Evolutionary conservation across 2,113 vertebrate species (phyloP).

Genomic region (Leptocoma aspasia): DNA sequence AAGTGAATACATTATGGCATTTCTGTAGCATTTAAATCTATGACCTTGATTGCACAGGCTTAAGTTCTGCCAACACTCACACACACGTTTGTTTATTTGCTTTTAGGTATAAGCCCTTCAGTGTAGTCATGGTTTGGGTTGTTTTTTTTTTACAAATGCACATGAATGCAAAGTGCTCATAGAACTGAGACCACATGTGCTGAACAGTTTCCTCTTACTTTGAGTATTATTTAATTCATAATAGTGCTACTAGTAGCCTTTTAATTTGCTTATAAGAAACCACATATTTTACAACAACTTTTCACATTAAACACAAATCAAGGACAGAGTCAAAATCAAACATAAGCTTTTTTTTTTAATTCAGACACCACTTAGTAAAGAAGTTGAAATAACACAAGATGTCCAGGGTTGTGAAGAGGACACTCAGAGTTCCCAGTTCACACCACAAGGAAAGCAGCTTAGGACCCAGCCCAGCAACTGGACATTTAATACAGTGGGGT

Average conservation of each 20-base stretch:
- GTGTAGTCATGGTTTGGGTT: background rate
- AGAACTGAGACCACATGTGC: background rate
- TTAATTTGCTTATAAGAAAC: background rate
- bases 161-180: background rate
- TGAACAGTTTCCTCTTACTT: background rate
- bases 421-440: background rate
- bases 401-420: background rate
- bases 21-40: background rate
- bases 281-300: background rate
- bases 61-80: background rate
- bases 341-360: background rate
- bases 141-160: background rate
- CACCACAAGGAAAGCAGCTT: background rate
- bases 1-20: background rate
- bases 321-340: background rate
- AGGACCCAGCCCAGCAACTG: background rate
- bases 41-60: background rate
- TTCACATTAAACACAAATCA: background rate
- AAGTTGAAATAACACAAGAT: background rate
- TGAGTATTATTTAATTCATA: background rate
- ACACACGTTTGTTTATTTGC: background rate
- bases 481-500: background rate
- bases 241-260: background rate
- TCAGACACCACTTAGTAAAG: background rate
- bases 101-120: background rate